Conservation (phyloP, 2,113 vertebrate species). For the Etheostoma spectabile region DNA sequence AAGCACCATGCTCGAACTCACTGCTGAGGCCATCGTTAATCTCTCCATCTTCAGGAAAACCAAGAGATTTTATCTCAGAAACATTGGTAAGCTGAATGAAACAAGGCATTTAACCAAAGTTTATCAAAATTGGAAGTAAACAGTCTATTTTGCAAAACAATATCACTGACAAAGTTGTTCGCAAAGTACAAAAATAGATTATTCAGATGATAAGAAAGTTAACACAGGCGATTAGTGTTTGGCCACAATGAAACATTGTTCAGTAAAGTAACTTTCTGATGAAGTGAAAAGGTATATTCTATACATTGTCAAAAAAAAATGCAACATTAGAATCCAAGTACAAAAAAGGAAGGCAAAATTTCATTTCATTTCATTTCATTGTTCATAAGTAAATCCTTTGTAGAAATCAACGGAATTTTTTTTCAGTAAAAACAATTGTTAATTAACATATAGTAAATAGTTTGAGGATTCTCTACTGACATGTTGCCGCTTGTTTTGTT, state of each 20-base stretch:
- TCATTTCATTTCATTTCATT: no score
- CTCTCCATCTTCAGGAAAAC: conserved; percentile 40
- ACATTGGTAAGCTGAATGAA: conserved; percentile 78
- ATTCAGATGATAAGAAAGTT: neutral
- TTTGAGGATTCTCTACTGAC: neutral
- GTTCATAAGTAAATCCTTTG: no score
- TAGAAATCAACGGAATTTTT: neutral
- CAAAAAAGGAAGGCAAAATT: neutral
- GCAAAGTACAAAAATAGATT: neutral
- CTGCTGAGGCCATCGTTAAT: conserved; percentile 68
- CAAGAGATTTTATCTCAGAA: conserved; percentile 77
- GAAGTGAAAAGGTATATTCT: neutral
- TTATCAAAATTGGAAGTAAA: conserved; percentile 6
- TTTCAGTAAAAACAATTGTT: neutral
- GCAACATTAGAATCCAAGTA: neutral
- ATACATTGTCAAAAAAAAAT: neutral
- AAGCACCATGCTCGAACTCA: conserved; percentile 65
- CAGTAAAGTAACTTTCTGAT: neutral
- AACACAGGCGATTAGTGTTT: neutral
- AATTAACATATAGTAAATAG: neutral
- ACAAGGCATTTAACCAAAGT: conserved; percentile 11
- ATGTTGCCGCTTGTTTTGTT: neutral
- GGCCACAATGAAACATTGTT: neutral
- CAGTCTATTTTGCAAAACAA: neutral
- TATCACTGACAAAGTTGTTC: neutral